phyloP scores from a whole-genome alignment of 1,140 invertebrate species.

The Neodiprion virginianus region DNA sequence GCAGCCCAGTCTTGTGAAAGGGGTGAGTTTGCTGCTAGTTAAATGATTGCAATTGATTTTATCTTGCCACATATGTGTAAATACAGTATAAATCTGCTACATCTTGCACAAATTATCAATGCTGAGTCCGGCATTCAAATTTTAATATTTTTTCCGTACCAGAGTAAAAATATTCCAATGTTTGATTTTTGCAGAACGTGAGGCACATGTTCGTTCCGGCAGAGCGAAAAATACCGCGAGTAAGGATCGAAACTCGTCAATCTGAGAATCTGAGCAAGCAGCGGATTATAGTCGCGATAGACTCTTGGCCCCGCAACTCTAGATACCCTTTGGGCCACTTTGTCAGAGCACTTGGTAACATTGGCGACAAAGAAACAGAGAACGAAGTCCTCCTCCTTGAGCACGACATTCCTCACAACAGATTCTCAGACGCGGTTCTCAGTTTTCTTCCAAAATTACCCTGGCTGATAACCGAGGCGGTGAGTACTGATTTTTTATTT shows the following conservation, averaged over 20 bases:
- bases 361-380: conserved; percentile 90
- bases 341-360: conserved; percentile 81
- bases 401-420: conserved; percentile 95
- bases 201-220: conserved; percentile 90
- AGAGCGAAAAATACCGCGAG: conserved; percentile 88
- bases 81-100: too few relatives aligned
- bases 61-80: not conserved
- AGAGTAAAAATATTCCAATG: not conserved
- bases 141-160: too few relatives aligned
- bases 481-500: conserved; percentile 46
- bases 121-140: too few relatives aligned
- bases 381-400: conserved; percentile 96
- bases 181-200: conserved; percentile 64
- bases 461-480: conserved; percentile 87
- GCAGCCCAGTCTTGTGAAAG: conserved; percentile 78
- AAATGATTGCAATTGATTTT: conserved; percentile 16
- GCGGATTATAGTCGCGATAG: conserved; percentile 90
- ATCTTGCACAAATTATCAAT: too few relatives aligned
- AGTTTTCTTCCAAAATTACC: conserved; percentile 90
- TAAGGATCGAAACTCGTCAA: conserved; percentile 92
- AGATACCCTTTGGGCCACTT: conserved; percentile 86
- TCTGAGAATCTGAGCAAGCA: conserved; percentile 81
- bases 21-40: conserved; percentile 58
- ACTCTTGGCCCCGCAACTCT: conserved; percentile 90
- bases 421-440: conserved; percentile 94